Evolutionary conservation across 1,140 invertebrate species (phyloP).

Genomic region (Dolichoris vasculosae): DNA sequence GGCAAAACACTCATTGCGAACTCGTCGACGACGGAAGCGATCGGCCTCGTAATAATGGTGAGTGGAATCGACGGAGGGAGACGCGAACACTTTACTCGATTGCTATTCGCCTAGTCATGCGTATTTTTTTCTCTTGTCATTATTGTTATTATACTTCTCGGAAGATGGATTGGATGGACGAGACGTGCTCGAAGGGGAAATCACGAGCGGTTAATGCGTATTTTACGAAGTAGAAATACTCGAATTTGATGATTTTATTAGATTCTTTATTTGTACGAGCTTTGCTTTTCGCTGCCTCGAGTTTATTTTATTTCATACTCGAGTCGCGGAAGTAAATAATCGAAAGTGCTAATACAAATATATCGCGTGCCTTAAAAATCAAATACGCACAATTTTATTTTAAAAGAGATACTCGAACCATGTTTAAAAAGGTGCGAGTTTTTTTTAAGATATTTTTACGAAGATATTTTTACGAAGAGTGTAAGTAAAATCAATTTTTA

Average conservation of each 20-base stretch:
- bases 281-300: not conserved
- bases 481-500: not conserved
- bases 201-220: not conserved
- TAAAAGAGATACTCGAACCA: not conserved
- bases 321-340: not conserved
- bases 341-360: not conserved
- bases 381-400: not conserved
- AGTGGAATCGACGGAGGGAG: not conserved
- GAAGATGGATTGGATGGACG: not conserved
- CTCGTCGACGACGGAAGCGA: not conserved
- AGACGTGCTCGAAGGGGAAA: not conserved
- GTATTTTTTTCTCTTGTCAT: not conserved
- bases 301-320: not conserved
- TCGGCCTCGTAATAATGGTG: slow-evolving; percentile 26
- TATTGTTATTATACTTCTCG: not conserved
- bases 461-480: not conserved
- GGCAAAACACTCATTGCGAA: not conserved
- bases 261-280: not conserved
- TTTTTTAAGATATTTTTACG: not conserved
- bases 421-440: not conserved
- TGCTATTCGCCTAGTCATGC: not conserved
- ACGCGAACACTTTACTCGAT: not conserved
- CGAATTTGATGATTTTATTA: slow-evolving; percentile 10
- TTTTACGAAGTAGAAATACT: not conserved
- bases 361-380: not conserved